Conservation (phyloP, 2,888 invertebrate species). For the Homarus gammarus region DNA sequence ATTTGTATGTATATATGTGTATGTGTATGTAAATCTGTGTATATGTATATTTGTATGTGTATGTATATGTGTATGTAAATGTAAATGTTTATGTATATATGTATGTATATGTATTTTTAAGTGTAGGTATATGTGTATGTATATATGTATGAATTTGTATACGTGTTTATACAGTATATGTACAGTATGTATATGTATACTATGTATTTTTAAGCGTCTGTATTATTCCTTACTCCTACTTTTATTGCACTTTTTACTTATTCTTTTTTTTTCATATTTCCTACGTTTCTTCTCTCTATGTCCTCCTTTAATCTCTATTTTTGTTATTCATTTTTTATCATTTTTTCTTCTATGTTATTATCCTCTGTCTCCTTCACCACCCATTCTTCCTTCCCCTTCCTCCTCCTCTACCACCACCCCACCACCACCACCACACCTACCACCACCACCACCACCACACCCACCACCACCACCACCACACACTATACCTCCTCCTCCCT, state of each 20-base stretch:
- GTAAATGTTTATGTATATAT: not conserved
- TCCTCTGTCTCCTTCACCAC: not conserved
- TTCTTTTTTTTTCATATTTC: not conserved
- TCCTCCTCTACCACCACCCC: too few relatives aligned
- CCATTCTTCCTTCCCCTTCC: not conserved
- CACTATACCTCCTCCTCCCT: too few relatives aligned
- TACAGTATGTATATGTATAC: not conserved
- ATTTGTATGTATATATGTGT: not conserved
- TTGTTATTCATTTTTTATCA: not conserved
- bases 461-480: too few relatives aligned
- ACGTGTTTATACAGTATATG: not conserved
- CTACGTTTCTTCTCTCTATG: not conserved
- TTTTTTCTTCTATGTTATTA: not conserved
- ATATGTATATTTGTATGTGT: not conserved
- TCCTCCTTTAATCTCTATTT: not conserved
- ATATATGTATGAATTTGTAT: not conserved
- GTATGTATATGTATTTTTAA: conserved; percentile 10
- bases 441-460: too few relatives aligned
- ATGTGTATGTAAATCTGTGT: not conserved
- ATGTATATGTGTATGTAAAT: not conserved
- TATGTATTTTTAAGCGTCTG: too few relatives aligned
- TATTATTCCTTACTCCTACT: not conserved
- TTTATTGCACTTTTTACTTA: not conserved
- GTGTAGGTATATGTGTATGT: not conserved
- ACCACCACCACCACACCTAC: too few relatives aligned